Base-by-base conservation (phyloP, 2,113 vertebrate genomes). In the Caretta caretta region DNA sequence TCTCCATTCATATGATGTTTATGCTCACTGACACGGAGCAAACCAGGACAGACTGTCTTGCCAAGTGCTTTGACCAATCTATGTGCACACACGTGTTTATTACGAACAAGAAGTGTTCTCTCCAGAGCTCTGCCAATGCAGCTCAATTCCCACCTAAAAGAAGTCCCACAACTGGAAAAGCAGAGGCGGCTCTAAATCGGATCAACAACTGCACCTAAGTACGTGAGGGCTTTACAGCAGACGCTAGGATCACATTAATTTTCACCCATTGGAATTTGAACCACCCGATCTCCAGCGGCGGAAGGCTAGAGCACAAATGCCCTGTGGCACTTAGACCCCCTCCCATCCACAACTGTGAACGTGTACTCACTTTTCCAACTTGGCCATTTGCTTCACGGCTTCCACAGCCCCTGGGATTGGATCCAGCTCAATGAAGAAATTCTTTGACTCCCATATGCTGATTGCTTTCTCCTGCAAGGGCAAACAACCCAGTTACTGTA, bases 381-480 rank as follows among this genome's bases (percentile, higher is more conserved):
- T 97, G 90, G 99, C 98, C 99, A 99, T 99, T 97, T 99, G 98
- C 94, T 99, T 99, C 95, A 99, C 98, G 0, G 99, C 99, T 96
- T 99, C 99, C 97, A 99, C 98, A 3, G 99, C 99, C 35, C 99
- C 99, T 0, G 99, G 99, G 29, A 99, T 97, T 0, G 99, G 99
- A 5, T 99, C 99, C 53, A 99, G 98, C 50, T 99, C 99, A 0
- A 98, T 96, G 97, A 99, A 99, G 97, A 99, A 99, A 93, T 99
- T 98, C 97, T 99, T 99, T 6, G 99, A 99, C 96, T 99, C 98
- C 99, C 99, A 99, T 95, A 99, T 99, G 97, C 99, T 99, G 81
- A 99, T 99, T 87, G 99, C 99, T 97, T 99, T 99, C 83, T 99
- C 99, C 99, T 99, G 93, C 7, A 96, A 75, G 90, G 17, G 49